Evolutionary conservation across 2,888 invertebrate genomes (phyloP), one percentile per base, ranked within the genome.

Genomic region (Plebejus argus): DNA sequence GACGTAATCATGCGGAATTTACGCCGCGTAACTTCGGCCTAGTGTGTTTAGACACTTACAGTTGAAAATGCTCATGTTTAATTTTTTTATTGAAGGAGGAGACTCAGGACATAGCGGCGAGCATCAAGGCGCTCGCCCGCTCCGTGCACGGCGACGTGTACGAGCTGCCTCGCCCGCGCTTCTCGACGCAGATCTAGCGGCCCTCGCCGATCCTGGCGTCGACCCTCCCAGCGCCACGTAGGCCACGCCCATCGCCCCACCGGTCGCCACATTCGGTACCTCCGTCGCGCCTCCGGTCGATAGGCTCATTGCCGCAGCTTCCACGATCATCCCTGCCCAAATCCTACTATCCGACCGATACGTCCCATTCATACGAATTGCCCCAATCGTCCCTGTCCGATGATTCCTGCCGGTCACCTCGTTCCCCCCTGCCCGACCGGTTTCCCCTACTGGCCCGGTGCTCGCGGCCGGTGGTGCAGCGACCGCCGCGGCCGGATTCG

Each of bases 61-160:
- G 0, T 45, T 45, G 3, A 45, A 45, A 45, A 12, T 53, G 6
- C 18, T 53, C 53, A 53, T 4, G 53, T 53, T 53, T 53, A 53
- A 33, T 58, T 49, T 10, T 75, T 58, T 56, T 7, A 58, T 66
- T 78, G 10, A 20, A 95, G 88, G 95, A 95, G 85, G 96, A 96
- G 84, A 95, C 96, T 49, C 95, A 96, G 80, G 97, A 98, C 88
- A 98, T 98, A 87, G 98, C 98, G 81, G 98, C 98, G 70, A 98
- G 97, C 88, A 98, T 98, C 88, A 97, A 97, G 90, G 98, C 98
- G n/a, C 92, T 98, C 84, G 98, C 98, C 28, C 97, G 97, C 84
- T 98, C 98, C 83, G 97, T 98, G 80, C 97, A 97, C 91, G 98
- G 97, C 80, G 98, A 98, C 90, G 96, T 97, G 82, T 98, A 98